Evolutionary conservation across 2,797 vertebrate genomes (phyloP).

Genomic region (Setipinna tenuifilis): DNA sequence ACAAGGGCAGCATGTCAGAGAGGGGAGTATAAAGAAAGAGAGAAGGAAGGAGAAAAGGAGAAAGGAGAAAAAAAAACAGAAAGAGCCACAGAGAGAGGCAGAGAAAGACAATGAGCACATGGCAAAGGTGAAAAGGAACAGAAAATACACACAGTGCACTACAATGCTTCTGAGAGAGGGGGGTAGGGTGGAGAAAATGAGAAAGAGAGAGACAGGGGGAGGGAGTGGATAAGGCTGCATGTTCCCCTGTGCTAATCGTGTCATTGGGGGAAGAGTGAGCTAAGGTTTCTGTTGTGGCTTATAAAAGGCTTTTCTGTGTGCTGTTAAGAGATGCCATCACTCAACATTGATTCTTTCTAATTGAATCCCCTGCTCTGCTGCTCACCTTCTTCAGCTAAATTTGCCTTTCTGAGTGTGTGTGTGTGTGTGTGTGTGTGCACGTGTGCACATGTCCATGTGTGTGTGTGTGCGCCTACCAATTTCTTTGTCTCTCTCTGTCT

Average conservation of each 20-base stretch:
- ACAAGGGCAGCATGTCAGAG: neutral
- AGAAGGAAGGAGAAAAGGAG: neutral
- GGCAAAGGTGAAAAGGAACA: no score
- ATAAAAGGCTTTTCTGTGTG: constrained; percentile 38
- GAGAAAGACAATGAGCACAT: neutral
- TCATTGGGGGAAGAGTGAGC: constrained; percentile 26
- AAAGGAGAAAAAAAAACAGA: neutral
- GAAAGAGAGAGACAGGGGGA: neutral
- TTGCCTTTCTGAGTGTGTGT: constrained; percentile 4
- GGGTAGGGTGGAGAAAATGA: no score
- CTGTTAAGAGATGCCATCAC: constrained; percentile 31
- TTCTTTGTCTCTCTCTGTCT: neutral
- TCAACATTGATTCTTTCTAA: constrained; percentile 40
- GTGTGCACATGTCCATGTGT: neutral
- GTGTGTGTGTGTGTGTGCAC: neutral
- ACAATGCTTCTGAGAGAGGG: no score
- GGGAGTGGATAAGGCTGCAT: neutral
- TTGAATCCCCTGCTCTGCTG: constrained; percentile 35
- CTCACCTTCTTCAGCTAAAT: constrained; percentile 30
- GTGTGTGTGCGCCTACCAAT: neutral
- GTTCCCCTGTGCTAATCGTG: constrained; percentile 24
- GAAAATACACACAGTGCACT: no score
- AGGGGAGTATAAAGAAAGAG: neutral
- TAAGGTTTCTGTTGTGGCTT: constrained; percentile 33
- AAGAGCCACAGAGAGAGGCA: neutral